A percentile compares a stretch with the other conserved stretches of the same genome.
Conservation (phyloP, 2,113 vertebrate genomes). For the Scolopax mira region DNA sequence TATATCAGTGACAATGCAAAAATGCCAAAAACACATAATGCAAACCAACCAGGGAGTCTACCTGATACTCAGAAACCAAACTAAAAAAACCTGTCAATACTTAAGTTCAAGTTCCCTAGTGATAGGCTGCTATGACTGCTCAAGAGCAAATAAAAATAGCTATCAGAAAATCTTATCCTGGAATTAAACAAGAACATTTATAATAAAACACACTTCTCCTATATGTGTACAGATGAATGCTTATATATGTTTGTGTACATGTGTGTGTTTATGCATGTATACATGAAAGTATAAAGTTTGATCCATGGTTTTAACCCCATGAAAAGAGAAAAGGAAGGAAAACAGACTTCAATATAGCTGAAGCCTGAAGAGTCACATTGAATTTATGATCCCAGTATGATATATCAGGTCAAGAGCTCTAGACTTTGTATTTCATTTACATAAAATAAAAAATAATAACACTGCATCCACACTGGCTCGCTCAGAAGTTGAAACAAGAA, state of each 20-base stretch:
- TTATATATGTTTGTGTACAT: rapidly evolving
- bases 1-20: background rate
- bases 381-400: background rate
- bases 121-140: background rate
- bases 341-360: background rate
- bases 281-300: background rate
- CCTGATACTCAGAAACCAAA: background rate
- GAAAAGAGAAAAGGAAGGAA: background rate
- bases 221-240: background rate
- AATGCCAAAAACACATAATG: background rate
- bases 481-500: background rate
- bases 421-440: background rate
- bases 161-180: background rate
- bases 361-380: background rate
- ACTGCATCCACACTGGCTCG: rapidly evolving
- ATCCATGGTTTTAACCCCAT: background rate
- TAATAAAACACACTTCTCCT: background rate
- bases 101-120: background rate
- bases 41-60: background rate
- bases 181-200: background rate
- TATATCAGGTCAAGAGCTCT: background rate
- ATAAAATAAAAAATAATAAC: background rate
- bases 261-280: no score
- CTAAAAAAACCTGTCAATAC: background rate
- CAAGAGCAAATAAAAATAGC: background rate